Evolutionary conservation across 2,113 vertebrate species (phyloP), one percentile per base, ranked within the genome.

Genomic region (Felis chaus): DNA sequence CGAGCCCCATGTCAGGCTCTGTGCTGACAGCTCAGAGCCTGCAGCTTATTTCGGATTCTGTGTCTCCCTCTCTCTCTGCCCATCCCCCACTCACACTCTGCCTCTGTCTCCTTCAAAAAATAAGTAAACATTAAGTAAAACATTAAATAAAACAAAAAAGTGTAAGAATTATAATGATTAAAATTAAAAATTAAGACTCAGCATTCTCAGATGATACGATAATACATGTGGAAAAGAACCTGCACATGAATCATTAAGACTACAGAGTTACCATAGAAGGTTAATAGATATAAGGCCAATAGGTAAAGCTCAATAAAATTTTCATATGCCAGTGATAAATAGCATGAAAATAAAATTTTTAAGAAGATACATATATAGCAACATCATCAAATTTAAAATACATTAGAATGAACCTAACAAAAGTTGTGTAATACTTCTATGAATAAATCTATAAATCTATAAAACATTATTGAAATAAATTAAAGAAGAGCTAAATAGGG

Each of bases 331-430:
- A 91, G 11, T 4, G 80, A 80, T 14, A 79, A 61, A 85, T 16
- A 91, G 19, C 50, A 78, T 92, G 45, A 79, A 89, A 87, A 97
- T 82, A 55, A 89, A 82, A 89, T 82, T 50, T 94, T 61, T 76
- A 96, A 48, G 39, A 94, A 36, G 16, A 79, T n/a, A 19, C 36
- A 55, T 23, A 66, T 31, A 65, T 7, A 76, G 18, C 29, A 84
- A 66, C 27, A 81, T 89, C 10, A 81, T 74, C 27, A 86, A 94
- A 76, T 90, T 85, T 39, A 19, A 63, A 81, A 69, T 69, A 63
- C 11, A 41, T 81, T 69, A 48, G n/a, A 86, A 93, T 45, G 14
- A 92, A 33, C 82, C 66, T 14, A n/a, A 65, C 29, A 82, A 92
- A 55, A 88, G 18, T 82, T 23, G 3, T 29, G 11, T 4, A 65